These are phyloP conservation scores for Syrrhaptes paradoxus DNA, from an alignment of 2,113 vertebrate genomes.

Conservation along the genomic window DNA sequence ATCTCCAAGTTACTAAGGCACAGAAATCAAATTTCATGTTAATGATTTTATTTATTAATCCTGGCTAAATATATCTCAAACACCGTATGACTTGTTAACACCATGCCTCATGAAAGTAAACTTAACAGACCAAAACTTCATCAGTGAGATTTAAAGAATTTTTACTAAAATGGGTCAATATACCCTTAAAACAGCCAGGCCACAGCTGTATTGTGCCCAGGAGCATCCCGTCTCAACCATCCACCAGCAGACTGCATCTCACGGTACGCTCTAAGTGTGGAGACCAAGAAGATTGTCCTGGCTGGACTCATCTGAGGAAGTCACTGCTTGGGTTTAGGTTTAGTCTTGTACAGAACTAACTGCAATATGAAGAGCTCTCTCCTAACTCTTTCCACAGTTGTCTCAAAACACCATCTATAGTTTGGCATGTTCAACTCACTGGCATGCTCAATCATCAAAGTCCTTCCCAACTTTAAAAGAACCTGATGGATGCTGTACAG, in stretches of 20 bases:
- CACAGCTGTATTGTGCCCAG: not conserved
- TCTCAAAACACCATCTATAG: not conserved
- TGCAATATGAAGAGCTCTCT: not conserved
- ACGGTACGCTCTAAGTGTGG: accelerated
- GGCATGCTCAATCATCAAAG: not conserved
- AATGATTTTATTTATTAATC: not conserved
- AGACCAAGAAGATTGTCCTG: not conserved
- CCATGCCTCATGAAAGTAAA: not conserved
- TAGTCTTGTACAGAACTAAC: not conserved
- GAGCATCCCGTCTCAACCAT: not conserved
- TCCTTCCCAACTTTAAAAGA: not conserved
- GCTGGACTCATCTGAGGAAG: not conserved
- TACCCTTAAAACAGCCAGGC: not conserved
- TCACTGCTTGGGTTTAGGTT: not conserved
- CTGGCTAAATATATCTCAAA: not conserved
- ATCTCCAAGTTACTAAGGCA: not conserved
- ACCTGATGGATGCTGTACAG: not conserved
- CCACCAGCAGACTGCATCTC: not conserved
- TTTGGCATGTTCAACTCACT: not conserved
- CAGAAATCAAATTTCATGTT: not conserved
- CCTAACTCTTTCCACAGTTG: not conserved
- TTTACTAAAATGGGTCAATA: not conserved
- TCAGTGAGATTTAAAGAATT: not conserved
- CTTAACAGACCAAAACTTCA: not conserved
- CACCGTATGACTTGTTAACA: not conserved